phyloP scores from a whole-genome alignment of 1,140 invertebrate species.

The Papilio glaucus region DNA sequence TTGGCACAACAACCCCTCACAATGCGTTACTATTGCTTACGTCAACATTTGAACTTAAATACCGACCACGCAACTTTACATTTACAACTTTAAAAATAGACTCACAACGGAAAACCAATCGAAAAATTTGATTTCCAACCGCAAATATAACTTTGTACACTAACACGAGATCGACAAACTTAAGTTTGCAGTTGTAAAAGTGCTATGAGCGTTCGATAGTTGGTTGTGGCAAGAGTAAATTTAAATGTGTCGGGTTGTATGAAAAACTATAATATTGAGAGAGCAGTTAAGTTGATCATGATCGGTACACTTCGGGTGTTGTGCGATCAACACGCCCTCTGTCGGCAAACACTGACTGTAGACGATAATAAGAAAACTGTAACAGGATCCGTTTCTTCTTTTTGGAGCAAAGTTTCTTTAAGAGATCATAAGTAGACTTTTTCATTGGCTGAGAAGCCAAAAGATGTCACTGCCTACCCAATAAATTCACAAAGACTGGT shows the following conservation, averaged over 20 bases:
- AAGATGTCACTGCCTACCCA: no score
- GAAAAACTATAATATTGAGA: conserved; percentile 43
- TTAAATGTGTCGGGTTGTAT: conserved; percentile 34
- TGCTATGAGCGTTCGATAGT: background rate
- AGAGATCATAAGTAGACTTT: no score
- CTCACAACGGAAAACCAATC: background rate
- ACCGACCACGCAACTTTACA: background rate
- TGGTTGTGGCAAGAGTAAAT: conserved; percentile 25
- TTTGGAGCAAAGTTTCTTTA: no score
- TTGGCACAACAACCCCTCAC: conserved; percentile 33
- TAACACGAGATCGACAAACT: conserved; percentile 33
- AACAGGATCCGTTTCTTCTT: conserved; percentile 29
- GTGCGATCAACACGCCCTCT: conserved; percentile 4
- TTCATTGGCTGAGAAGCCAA: no score
- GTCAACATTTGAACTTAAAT: conserved; percentile 35
- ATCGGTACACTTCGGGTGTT: conserved; percentile 46
- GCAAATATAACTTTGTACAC: background rate
- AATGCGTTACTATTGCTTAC: conserved; percentile 35
- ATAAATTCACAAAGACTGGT: no score
- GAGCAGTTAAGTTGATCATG: conserved; percentile 49
- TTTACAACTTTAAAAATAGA: conserved; percentile 12
- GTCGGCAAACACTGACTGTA: conserved; percentile 48
- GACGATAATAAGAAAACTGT: conserved; percentile 56
- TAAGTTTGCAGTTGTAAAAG: conserved; percentile 22
- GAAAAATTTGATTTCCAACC: background rate